phyloP scores from a whole-genome alignment of 2,888 invertebrate species.

The Platycnemis pennipes region DNA sequence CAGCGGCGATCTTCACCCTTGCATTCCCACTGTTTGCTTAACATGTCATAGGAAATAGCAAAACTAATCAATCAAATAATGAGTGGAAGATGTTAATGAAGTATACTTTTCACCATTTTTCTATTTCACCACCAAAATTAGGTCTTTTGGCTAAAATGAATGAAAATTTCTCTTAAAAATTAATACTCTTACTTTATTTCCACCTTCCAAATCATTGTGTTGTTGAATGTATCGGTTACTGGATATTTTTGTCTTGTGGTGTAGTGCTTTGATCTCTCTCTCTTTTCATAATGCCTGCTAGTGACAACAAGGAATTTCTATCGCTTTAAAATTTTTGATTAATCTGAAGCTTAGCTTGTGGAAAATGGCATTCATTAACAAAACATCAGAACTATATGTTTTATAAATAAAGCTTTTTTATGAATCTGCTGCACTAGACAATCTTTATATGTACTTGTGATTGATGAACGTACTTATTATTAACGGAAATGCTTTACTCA shows the following conservation, averaged over 20 bases:
- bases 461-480: not conserved
- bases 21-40: not conserved
- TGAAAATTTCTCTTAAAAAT: not conserved
- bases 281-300: not conserved
- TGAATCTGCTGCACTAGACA: not conserved
- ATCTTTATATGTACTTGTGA: not conserved
- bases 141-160: not conserved
- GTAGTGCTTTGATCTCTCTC: conserved; percentile 23
- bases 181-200: not conserved
- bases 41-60: not conserved
- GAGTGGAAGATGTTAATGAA: not conserved
- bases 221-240: not conserved
- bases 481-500: not conserved
- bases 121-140: not conserved
- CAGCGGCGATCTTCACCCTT: not conserved
- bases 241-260: conserved; percentile 37
- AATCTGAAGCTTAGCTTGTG: not conserved
- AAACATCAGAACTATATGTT: not conserved
- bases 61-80: not conserved
- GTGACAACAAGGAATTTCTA: not conserved
- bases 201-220: not conserved
- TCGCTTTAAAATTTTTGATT: not conserved
- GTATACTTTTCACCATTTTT: not conserved
- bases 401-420: not conserved
- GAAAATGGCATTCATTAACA: conserved; percentile 3